Base-by-base conservation (phyloP, 2,888 invertebrate genomes). In the Scaptomyza cyrtandrae region DNA sequence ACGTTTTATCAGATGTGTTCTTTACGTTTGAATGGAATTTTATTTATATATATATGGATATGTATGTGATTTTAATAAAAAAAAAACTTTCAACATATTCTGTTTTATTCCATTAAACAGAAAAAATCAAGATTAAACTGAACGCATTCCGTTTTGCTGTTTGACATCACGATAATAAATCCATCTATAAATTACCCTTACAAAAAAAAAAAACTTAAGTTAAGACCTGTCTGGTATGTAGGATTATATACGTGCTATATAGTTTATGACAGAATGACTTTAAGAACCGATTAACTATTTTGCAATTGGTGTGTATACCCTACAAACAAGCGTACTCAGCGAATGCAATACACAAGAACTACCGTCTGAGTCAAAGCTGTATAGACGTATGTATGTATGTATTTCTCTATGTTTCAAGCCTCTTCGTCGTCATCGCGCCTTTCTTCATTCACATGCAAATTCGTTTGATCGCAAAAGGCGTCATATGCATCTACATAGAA, bases 371-470 rank as follows among this genome's bases (percentile, higher is more conserved):
- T 33, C 44, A 7, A 55, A 16, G 19, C n/a, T 37, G 49, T 39
- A 14, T 48, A 16, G 19, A 6, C n/a, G 49, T 39, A 14, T 48
- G 2, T 5, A 14, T 24, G 7, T 41, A 16, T 1, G 24, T 52
- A 16, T 57, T 6, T 31, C 27, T 29, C 37, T 54, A 24, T 49
- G 37, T 53, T 55, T 11, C 13, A n/a, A 46, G n/a, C 13, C n/a
- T 55, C 6, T 55, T 63, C 75, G 72, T 77, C 72, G 77, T 66
- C 54, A 50, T 56, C 48, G 57, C 44, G 63, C 62, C 69, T 73
- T 63, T 66, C 74, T 64, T 62, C 41, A 75, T 75, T 77, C 71
- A 62, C 27, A 77, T 78, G 77, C 71, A 65, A 75, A 77, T 70
- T 31, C 2, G 14, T 46, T 24, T 10, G 14, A 16, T 14, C 35